Percentiles rank a stretch among this genome's conserved stretches.
Conservation (phyloP, 2,888 invertebrate species). For the Folsomia candida region DNA sequence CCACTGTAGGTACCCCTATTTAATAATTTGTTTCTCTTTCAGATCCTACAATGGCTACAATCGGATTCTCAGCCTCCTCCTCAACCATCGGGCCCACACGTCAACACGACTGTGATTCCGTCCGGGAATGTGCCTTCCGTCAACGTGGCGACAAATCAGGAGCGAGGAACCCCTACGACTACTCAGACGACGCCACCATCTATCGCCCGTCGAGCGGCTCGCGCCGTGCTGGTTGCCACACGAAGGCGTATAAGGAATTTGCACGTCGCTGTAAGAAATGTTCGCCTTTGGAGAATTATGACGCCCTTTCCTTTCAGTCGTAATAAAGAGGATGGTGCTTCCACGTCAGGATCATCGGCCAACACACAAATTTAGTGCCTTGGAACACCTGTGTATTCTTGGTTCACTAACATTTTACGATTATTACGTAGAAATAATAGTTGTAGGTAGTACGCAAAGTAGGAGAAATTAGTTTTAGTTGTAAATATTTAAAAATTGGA, state of each 20-base stretch:
- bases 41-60: constrained; percentile 30
- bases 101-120: neutral
- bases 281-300: no score
- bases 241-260: neutral
- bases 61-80: constrained; percentile 25
- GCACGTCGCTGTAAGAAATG: neutral
- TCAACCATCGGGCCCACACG: constrained; percentile 14
- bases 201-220: neutral
- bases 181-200: neutral
- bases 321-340: no score
- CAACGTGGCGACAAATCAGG: neutral
- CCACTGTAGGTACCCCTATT: neutral
- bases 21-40: constrained; percentile 10
- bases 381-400: no score
- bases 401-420: no score
- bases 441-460: no score
- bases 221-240: neutral
- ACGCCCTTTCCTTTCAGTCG: no score
- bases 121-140: no score
- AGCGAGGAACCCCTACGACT: neutral
- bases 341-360: no score
- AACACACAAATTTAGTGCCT: no score
- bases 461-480: no score
- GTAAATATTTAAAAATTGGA: no score
- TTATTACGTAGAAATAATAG: no score